Evolutionary conservation across 1,140 invertebrate genomes (phyloP), one percentile per base, ranked within the genome.

Genomic region (Drosophila nigromelanica): DNA sequence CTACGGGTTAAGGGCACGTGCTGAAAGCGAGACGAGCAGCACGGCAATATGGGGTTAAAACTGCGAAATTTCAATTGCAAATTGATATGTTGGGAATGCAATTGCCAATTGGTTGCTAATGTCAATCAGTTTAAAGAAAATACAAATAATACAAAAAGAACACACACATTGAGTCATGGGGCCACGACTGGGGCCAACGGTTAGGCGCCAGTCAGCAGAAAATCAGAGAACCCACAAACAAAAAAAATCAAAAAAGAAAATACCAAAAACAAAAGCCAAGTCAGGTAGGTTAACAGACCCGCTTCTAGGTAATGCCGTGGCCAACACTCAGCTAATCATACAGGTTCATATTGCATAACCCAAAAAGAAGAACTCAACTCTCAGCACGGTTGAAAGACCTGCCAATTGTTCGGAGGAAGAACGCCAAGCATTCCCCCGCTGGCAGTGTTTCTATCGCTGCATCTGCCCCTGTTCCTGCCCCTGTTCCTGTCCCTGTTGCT

Each of bases 11-110:
- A 51, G 55, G 60, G 50, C 61, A 62, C 68, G 50, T 64, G 51
- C 64, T 68, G 55, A 11, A 43, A 43, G 24, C 33, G 40, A 35
- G 10, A 48, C 12, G 35, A 58, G 27, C 27, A 27, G 27, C 27
- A 6, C 27, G 6, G 27, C 27, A 27, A 27, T 6, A 6, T n/a
- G 5, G n/a, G 4, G 10, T 15, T 35, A 67, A 59, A 48, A 54
- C 30, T 48, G 52, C 62, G 42, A 40, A 72, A 56, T 62, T 42
- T 68, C 51, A 69, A 70, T 70, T 70, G 64, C 58, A 66, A 74
- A 70, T 62, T 74, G 72, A 74, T 58, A 74, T 39, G 35, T 58
- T 74, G 72, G 51, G 58, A 74, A 70, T 68, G 63, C 64, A 59
- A 45, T 61, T 60, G 55, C 33, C 40, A 61, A 61, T 68, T 37